Evolutionary conservation across 2,113 vertebrate genomes (phyloP).

Genomic region (Spea bombifrons): DNA sequence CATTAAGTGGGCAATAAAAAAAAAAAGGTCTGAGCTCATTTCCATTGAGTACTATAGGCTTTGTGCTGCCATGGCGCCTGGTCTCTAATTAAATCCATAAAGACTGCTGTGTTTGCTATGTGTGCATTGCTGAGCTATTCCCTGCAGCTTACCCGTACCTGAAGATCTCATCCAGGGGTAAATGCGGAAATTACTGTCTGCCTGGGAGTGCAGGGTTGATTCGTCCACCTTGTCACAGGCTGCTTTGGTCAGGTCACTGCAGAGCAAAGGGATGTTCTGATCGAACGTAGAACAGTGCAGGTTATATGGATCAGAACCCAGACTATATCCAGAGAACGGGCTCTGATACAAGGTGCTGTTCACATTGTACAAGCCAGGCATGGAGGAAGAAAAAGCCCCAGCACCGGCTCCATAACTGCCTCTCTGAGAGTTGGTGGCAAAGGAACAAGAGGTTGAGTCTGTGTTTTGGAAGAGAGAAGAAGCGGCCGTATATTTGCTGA

Average conservation of each 20-base stretch:
- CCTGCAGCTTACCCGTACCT: constrained; percentile 74
- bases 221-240: constrained; percentile 81
- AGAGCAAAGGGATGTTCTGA: constrained; percentile 82
- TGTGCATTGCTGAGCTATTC: constrained; percentile 55
- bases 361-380: constrained; percentile 84
- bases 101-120: constrained; percentile 66
- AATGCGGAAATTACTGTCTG: constrained; percentile 84
- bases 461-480: constrained; percentile 82
- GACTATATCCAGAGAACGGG: constrained; percentile 77
- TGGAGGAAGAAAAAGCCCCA: constrained; percentile 73
- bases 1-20: constrained; percentile 87
- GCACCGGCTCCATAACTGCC: constrained; percentile 75
- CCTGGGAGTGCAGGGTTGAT: constrained; percentile 73
- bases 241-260: constrained; percentile 77
- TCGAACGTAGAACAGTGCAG: constrained; percentile 81
- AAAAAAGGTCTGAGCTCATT: constrained; percentile 74
- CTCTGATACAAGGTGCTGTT: constrained; percentile 77
- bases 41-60: constrained; percentile 84
- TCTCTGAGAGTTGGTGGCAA: constrained; percentile 78
- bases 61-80: constrained; percentile 70
- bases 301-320: constrained; percentile 77
- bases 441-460: constrained; percentile 80
- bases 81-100: constrained; percentile 83
- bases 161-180: constrained; percentile 89
- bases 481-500: constrained; percentile 87